Conservation (phyloP, 2,113 vertebrate genomes). For the Epinephelus moara region DNA sequence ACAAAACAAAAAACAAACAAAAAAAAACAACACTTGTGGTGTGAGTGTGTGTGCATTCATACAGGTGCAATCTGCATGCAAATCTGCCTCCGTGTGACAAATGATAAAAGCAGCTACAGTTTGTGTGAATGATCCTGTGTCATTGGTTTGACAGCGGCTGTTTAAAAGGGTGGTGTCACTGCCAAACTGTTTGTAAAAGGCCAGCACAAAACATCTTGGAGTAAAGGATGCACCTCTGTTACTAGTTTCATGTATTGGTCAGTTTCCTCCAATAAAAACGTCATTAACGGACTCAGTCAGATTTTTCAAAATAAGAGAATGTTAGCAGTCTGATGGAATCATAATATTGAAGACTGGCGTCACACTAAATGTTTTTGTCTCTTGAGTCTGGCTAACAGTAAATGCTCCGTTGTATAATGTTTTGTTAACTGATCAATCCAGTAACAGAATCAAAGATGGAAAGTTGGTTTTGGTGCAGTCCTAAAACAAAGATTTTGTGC, state of each 20-base stretch:
- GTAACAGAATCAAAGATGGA: slow-evolving; percentile 13
- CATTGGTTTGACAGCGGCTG: slow-evolving; percentile 29
- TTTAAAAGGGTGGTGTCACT: slow-evolving; percentile 22
- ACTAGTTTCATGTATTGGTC: background rate
- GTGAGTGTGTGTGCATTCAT: slow-evolving; percentile 70
- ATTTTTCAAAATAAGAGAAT: slow-evolving; percentile 26
- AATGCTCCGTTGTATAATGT: slow-evolving; percentile 31
- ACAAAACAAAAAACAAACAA: slow-evolving; percentile 54
- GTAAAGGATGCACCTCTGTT: slow-evolving; percentile 29
- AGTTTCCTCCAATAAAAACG: background rate
- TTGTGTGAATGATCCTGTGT: slow-evolving; percentile 29
- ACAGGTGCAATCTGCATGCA: slow-evolving; percentile 80
- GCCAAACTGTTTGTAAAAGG: slow-evolving; percentile 29
- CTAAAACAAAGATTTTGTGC: slow-evolving; percentile 33
- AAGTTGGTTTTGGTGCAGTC: slow-evolving; percentile 11
- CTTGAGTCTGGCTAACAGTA: background rate
- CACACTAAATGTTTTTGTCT: background rate
- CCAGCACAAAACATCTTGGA: slow-evolving; percentile 36
- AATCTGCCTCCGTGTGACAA: slow-evolving; percentile 65
- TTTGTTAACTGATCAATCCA: slow-evolving; percentile 6
- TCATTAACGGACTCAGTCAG: background rate
- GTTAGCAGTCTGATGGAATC: slow-evolving; percentile 23
- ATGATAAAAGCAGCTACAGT: slow-evolving; percentile 69
- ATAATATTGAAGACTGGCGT: background rate
- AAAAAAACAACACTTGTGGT: slow-evolving; percentile 55